Evolutionary conservation across 2,113 vertebrate species (phyloP).

Genomic region (Cephalopholis sonnerati): DNA sequence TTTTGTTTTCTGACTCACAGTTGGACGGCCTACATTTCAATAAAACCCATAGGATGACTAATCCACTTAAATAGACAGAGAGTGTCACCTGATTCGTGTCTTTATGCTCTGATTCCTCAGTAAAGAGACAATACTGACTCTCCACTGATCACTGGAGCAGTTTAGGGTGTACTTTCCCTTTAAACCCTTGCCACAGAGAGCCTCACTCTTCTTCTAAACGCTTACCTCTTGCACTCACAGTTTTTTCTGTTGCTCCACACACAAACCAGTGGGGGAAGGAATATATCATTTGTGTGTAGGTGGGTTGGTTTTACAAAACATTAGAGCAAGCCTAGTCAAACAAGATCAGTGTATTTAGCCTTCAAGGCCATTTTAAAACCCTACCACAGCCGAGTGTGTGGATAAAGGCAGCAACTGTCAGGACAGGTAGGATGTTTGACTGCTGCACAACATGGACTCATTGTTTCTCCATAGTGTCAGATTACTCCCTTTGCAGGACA

Average conservation of each 20-base stretch:
- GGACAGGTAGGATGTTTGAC: constrained; percentile 54
- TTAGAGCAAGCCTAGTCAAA: constrained; percentile 45
- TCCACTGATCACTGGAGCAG: background rate
- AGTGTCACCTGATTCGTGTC: background rate
- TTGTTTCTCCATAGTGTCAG: constrained; percentile 70
- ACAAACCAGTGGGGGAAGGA: constrained; percentile 15
- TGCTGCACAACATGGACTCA: constrained; percentile 57
- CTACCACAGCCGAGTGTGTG: constrained; percentile 21
- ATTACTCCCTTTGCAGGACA: constrained; percentile 64
- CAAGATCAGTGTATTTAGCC: constrained; percentile 28
- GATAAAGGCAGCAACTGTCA: constrained; percentile 45
- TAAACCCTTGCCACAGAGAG: background rate
- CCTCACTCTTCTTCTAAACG: background rate
- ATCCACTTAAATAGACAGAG: constrained; percentile 5
- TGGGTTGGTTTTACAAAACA: constrained; percentile 46
- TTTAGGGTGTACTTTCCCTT: background rate
- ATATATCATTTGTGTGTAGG: constrained; percentile 30
- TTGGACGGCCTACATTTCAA: background rate
- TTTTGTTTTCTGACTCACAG: constrained; percentile 17
- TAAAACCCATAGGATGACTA: constrained; percentile 2
- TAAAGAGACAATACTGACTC: constrained; percentile 5
- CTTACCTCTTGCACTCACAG: background rate
- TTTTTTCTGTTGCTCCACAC: constrained; percentile 1
- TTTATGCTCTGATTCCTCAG: background rate
- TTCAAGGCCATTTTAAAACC: constrained; percentile 32